Conservation (phyloP, 2,797 vertebrate species). For the Crypturellus tataupa region DNA sequence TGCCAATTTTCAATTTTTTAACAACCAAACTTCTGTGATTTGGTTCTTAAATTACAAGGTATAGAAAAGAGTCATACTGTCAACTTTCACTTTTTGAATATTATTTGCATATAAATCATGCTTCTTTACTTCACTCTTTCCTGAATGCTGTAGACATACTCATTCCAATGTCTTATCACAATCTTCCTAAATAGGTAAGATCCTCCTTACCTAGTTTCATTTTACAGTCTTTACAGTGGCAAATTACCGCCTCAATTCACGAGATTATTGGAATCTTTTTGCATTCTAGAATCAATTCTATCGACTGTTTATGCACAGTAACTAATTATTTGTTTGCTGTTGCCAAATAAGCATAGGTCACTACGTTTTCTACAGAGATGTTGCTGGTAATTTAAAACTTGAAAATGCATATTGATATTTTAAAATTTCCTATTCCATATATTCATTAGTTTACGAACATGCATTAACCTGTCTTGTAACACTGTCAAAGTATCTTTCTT, state of each 20-base stretch:
- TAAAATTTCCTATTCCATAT: not conserved
- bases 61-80: not conserved
- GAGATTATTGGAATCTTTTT: not conserved
- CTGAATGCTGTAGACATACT: not conserved
- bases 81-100: not conserved
- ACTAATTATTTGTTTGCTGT: not conserved
- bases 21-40: not conserved
- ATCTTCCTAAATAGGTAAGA: not conserved
- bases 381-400: not conserved
- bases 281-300: not conserved
- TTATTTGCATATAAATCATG: not conserved
- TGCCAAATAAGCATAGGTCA: not conserved
- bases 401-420: not conserved
- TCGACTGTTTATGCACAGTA: not conserved
- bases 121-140: not conserved
- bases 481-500: not conserved
- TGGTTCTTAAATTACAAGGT: not conserved
- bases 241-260: not conserved
- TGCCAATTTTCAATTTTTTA: not conserved
- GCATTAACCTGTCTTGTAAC: not conserved
- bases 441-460: not conserved
- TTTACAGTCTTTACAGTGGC: not conserved
- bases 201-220: not conserved
- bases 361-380: not conserved
- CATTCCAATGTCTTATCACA: not conserved